A percentile compares a stretch with the other conserved stretches of the same genome.
These are phyloP conservation scores for Chionomys nivalis DNA, from an alignment of 2,113 vertebrate genomes.

Conservation along the genomic window DNA sequence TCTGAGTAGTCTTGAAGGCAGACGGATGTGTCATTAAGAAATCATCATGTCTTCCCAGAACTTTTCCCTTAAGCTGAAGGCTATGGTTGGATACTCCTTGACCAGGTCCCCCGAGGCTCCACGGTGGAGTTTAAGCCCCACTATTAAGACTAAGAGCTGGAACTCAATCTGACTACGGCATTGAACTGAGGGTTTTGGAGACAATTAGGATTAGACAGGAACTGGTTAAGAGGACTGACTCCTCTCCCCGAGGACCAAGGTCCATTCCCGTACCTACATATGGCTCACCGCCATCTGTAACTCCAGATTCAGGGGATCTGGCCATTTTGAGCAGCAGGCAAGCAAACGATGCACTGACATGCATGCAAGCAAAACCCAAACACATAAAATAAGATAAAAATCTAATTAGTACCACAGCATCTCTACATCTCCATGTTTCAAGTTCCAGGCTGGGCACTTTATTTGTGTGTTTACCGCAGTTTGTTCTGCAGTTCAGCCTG, in stretches of 20 bases:
- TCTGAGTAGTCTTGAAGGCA: background rate
- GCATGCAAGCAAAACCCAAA: background rate
- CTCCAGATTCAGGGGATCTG: background rate
- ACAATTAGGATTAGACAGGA: background rate
- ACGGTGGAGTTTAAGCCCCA: background rate
- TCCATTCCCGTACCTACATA: background rate
- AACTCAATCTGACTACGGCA: background rate
- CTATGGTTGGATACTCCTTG: background rate
- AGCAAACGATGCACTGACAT: background rate
- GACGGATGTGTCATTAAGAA: background rate
- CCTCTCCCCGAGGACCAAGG: background rate
- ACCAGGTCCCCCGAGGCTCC: background rate
- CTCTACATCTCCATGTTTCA: background rate
- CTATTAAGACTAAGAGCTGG: background rate
- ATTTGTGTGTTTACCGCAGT: background rate
- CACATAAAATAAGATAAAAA: background rate
- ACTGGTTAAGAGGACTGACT: background rate
- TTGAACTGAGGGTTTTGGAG: background rate
- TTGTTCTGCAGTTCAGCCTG: background rate
- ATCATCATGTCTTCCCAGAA: background rate
- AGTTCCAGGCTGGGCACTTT: background rate
- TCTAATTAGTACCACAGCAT: background rate
- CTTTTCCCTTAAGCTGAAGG: conserved; percentile 21
- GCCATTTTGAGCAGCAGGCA: background rate
- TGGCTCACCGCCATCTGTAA: background rate